These are phyloP conservation scores for Leistus spinibarbis DNA, from an alignment of 2,888 invertebrate species.

Conservation along the genomic window DNA sequence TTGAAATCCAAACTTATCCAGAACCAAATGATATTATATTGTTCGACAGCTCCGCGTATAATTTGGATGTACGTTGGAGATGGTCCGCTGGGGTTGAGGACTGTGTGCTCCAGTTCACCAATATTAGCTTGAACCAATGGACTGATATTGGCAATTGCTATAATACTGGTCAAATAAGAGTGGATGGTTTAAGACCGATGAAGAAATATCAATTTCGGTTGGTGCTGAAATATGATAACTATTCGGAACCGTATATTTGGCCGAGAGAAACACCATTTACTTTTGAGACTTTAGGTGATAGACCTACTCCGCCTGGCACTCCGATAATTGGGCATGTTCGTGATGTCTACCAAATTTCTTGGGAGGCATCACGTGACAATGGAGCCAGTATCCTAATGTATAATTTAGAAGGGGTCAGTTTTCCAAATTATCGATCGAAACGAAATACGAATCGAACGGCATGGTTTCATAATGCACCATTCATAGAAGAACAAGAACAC, in stretches of 20 bases:
- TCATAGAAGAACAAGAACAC: conserved; percentile 64
- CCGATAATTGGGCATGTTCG: conserved; percentile 76
- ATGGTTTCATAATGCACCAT: conserved; percentile 56
- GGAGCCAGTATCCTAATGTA: conserved; percentile 78
- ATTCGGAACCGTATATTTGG: conserved; percentile 70
- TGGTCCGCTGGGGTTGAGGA: conserved; percentile 61
- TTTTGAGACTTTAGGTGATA: conserved; percentile 79
- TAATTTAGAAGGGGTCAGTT: conserved; percentile 70
- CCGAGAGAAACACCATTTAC: conserved; percentile 72
- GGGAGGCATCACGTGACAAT: conserved; percentile 79
- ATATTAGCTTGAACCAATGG: conserved; percentile 59
- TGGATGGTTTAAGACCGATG: conserved; percentile 68
- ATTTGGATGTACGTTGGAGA: conserved; percentile 72
- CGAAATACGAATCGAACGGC: conserved; percentile 53
- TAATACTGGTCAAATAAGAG: conserved; percentile 48
- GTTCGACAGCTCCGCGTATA: conserved; percentile 63
- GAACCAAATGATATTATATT: conserved; percentile 71
- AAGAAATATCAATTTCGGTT: conserved; percentile 80
- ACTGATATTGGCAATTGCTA: conserved; percentile 47
- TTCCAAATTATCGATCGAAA: conserved; percentile 51
- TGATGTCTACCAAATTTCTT: conserved; percentile 77
- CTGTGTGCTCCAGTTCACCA: conserved; percentile 60
- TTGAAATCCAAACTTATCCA: conserved; percentile 72
- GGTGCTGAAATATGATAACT: conserved; percentile 66
- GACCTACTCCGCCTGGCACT: conserved; percentile 78